These are phyloP conservation scores for Nycticorax nycticorax DNA, from an alignment of 2,113 vertebrate genomes.

Conservation along the genomic window DNA sequence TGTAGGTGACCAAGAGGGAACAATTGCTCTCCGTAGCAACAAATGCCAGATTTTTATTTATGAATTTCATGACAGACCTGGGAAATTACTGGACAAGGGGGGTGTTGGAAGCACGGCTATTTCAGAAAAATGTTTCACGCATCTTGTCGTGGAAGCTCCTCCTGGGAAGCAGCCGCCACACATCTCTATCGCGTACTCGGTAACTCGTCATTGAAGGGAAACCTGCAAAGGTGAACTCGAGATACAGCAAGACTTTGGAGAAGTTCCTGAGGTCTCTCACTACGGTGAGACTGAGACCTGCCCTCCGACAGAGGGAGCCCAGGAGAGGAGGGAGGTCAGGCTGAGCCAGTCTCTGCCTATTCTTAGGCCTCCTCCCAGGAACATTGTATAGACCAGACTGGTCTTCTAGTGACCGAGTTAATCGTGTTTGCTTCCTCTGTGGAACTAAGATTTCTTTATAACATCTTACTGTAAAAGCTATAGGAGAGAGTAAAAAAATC, in stretches of 20 bases:
- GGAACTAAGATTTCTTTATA: not conserved
- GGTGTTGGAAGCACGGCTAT: not conserved
- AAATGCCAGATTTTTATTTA: constrained; percentile 1
- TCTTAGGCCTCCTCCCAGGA: not conserved
- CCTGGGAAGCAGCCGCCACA: not conserved
- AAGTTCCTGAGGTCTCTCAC: not conserved
- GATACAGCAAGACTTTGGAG: not conserved
- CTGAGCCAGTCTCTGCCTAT: not conserved
- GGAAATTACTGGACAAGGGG: fast-evolving
- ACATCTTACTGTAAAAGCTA: not conserved
- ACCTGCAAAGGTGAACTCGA: not conserved
- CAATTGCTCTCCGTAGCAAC: not conserved
- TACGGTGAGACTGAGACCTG: not conserved
- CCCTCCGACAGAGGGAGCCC: not conserved
- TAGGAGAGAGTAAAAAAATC: not conserved
- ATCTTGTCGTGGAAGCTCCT: not conserved
- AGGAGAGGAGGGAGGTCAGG: not conserved
- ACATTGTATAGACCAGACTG: not conserved
- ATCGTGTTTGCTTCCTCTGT: not conserved
- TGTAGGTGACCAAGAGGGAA: not conserved
- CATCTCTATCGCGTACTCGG: not conserved
- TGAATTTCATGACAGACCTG: not conserved
- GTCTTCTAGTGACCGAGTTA: not conserved
- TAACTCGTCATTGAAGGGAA: not conserved
- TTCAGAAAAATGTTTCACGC: not conserved